These are phyloP conservation scores for Campylomormyrus numenius DNA, from an alignment of 2,113 vertebrate species.

Conservation along the genomic window DNA sequence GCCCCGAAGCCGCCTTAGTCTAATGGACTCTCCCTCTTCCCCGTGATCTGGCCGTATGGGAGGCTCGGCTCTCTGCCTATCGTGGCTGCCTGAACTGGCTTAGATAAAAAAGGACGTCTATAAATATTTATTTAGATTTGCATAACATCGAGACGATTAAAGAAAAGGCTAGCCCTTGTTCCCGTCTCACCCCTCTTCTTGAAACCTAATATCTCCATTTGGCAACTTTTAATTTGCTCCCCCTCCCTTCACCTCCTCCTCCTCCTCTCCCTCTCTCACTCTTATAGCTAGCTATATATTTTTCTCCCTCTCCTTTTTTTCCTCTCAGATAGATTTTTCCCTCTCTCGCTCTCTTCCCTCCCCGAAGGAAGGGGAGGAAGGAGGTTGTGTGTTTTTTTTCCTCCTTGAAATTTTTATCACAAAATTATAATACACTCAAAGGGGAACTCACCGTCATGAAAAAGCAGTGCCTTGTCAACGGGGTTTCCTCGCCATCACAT, in stretches of 20 bases:
- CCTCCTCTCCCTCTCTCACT: conserved; percentile 70
- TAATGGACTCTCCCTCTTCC: conserved; percentile 4
- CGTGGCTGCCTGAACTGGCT: conserved; percentile 13
- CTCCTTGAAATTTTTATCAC: conserved; percentile 99
- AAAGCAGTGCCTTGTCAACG: conserved; percentile 99
- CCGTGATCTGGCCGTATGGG: conserved; percentile 17
- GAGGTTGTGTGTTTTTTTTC: conserved; percentile 88
- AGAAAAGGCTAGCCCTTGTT: conserved; percentile 66
- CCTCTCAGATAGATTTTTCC: conserved; percentile 82
- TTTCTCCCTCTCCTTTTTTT: conserved; percentile 66
- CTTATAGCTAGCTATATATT: conserved; percentile 70
- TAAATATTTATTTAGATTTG: conserved; percentile 66
- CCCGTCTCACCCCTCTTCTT: conserved; percentile 75
- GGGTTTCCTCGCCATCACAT: conserved; percentile 99
- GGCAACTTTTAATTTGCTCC: conserved; percentile 99
- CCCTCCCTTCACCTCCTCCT: conserved; percentile 67
- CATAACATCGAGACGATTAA: conserved; percentile 63
- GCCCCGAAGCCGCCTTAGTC: conserved; percentile 6
- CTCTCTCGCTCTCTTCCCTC: conserved; percentile 82
- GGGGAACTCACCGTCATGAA: conserved; percentile 99
- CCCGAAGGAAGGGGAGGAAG: conserved; percentile 87
- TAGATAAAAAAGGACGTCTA: conserved; percentile 31
- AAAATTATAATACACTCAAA: conserved; percentile 99
- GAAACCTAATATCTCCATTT: conserved; percentile 99
- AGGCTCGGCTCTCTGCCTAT: conserved; percentile 8